Evolutionary conservation across 2,888 invertebrate species (phyloP).

Genomic region (Synergus itoensis): DNA sequence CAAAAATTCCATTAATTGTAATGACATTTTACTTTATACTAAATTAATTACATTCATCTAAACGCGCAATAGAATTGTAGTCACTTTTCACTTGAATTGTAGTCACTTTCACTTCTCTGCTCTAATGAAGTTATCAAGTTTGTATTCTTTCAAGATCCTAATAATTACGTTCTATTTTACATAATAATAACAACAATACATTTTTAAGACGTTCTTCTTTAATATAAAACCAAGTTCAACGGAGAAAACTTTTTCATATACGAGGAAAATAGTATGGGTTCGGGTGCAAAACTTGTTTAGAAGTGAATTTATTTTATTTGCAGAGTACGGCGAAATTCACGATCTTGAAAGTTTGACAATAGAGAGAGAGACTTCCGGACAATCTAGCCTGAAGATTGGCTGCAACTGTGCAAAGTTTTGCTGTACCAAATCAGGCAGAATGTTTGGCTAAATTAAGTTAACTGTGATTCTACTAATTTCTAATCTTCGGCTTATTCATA

Average conservation of each 20-base stretch:
- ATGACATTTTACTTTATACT: neutral
- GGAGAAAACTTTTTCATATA: slow-evolving; percentile 32
- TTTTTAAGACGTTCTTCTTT: neutral
- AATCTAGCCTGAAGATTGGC: slow-evolving; percentile 37
- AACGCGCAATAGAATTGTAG: no score
- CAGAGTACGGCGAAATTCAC: slow-evolving; percentile 21
- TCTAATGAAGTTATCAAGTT: neutral
- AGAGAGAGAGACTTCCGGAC: slow-evolving; percentile 35
- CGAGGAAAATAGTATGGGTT: slow-evolving; percentile 26
- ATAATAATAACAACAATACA: neutral
- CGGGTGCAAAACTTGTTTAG: slow-evolving; percentile 26
- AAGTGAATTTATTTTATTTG: slow-evolving; percentile 32
- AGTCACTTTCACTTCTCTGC: no score
- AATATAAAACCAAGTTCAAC: slow-evolving; percentile 1
- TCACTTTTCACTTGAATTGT: no score
- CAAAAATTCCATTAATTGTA: neutral
- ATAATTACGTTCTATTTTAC: neutral
- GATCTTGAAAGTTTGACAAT: slow-evolving; percentile 40
- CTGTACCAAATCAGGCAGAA: slow-evolving; percentile 18
- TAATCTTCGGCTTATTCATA: neutral
- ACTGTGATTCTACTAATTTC: slow-evolving; percentile 2
- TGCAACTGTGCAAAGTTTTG: slow-evolving; percentile 29
- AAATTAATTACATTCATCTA: no score
- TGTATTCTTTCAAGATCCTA: neutral
- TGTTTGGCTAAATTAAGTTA: slow-evolving; percentile 9